Conservation (phyloP, 2,888 invertebrate species). For the Abrostola triplasia region DNA sequence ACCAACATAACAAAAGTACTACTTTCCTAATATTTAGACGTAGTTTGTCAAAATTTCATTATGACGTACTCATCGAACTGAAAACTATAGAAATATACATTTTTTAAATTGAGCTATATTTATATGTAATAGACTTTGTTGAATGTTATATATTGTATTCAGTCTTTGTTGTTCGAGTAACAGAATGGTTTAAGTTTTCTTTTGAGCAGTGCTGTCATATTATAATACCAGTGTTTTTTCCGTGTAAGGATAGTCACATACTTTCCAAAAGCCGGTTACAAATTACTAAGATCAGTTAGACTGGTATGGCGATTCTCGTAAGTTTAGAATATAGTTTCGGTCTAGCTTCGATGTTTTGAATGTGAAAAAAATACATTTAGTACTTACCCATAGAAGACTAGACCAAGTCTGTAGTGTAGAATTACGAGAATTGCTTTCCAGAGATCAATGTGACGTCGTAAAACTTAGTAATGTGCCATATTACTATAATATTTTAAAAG, state of each 20-base stretch:
- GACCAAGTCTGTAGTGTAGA: no score
- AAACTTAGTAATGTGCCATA: constrained; percentile 41
- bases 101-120: no score
- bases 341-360: no score
- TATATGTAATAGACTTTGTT: no score
- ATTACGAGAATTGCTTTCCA: no score
- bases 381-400: no score
- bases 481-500: constrained; percentile 27
- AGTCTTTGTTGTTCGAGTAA: not conserved
- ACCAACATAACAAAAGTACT: not conserved
- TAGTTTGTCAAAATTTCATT: constrained; percentile 2
- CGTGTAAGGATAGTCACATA: constrained; percentile 11
- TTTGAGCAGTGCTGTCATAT: constrained; percentile 5
- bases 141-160: not conserved
- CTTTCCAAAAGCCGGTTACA: constrained; percentile 24
- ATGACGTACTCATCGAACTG: not conserved
- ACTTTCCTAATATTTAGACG: constrained; percentile 2
- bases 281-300: constrained; percentile 8
- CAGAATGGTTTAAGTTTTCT: constrained; percentile 3
- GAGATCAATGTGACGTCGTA: constrained; percentile 25
- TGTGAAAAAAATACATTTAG: no score
- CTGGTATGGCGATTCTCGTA: no score
- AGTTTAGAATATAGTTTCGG: no score
- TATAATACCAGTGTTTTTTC: constrained; percentile 12
- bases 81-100: constrained; percentile 3